These are phyloP conservation scores for Miichthys miiuy DNA, from an alignment of 2,797 vertebrate genomes.

Conservation along the genomic window DNA sequence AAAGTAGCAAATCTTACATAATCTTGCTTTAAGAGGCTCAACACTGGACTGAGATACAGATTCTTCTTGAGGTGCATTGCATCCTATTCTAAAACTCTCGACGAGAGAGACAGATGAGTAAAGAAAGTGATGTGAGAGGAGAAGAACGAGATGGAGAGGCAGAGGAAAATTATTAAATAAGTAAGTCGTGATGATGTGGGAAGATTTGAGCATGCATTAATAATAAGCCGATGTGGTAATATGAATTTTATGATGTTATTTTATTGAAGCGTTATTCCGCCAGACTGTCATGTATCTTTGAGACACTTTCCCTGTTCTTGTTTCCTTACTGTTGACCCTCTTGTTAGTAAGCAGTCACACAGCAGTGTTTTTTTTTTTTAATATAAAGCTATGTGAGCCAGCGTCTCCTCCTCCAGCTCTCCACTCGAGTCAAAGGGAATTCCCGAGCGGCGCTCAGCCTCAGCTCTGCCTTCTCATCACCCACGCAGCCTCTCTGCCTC, in stretches of 20 bases:
- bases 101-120: background rate
- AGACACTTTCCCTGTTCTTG: constrained; percentile 3
- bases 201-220: constrained; percentile 40
- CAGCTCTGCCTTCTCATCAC: constrained; percentile 51
- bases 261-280: constrained; percentile 34
- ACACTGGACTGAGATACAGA: constrained; percentile 12
- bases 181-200: constrained; percentile 20
- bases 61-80: constrained; percentile 26
- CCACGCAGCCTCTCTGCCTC: constrained; percentile 67
- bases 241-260: constrained; percentile 49
- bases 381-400: constrained; percentile 28
- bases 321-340: constrained; percentile 21
- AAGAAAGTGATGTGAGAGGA: background rate
- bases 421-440: constrained; percentile 69
- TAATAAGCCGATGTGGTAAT: constrained; percentile 27
- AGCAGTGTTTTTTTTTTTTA: constrained; percentile 14
- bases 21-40: constrained; percentile 13
- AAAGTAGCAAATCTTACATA: no score
- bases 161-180: constrained; percentile 4
- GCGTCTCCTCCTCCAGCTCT: constrained; percentile 57
- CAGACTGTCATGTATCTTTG: constrained; percentile 12
- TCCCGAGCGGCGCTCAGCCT: constrained; percentile 62
- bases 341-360: constrained; percentile 39
- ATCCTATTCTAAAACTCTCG: constrained; percentile 20
- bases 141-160: background rate